Conservation (phyloP, 2,797 vertebrate genomes). For the Chloroceryle amazona region DNA sequence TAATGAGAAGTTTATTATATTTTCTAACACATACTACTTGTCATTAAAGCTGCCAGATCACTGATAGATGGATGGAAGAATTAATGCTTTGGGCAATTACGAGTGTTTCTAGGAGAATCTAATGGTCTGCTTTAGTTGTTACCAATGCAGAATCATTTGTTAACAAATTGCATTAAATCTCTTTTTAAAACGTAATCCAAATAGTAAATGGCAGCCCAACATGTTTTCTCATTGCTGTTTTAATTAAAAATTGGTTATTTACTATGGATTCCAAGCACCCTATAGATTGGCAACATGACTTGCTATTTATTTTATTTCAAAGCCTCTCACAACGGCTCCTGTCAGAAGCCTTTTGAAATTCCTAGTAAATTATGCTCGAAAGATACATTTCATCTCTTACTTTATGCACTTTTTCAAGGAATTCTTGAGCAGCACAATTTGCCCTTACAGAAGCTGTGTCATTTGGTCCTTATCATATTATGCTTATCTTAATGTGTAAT, state of each 20-base stretch:
- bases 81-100: neutral
- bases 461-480: conserved; percentile 11
- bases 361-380: neutral
- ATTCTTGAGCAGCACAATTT: conserved; percentile 28
- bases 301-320: conserved; percentile 17
- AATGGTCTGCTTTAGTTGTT: neutral
- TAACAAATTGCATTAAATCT: neutral
- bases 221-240: neutral
- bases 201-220: neutral
- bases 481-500: conserved; percentile 75
- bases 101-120: neutral
- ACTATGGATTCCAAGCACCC: neutral
- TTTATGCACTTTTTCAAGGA: neutral
- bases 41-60: conserved; percentile 9
- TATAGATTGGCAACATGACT: neutral
- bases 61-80: neutral
- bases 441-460: conserved; percentile 63
- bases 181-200: neutral
- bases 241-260: neutral
- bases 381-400: conserved; percentile 7
- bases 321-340: neutral
- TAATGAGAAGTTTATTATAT: conserved; percentile 39
- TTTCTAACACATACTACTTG: conserved; percentile 14
- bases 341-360: conserved; percentile 37
- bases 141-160: neutral